phyloP scores from a whole-genome alignment of 1,140 invertebrate species.

The Caenorhabditis briggsae region DNA sequence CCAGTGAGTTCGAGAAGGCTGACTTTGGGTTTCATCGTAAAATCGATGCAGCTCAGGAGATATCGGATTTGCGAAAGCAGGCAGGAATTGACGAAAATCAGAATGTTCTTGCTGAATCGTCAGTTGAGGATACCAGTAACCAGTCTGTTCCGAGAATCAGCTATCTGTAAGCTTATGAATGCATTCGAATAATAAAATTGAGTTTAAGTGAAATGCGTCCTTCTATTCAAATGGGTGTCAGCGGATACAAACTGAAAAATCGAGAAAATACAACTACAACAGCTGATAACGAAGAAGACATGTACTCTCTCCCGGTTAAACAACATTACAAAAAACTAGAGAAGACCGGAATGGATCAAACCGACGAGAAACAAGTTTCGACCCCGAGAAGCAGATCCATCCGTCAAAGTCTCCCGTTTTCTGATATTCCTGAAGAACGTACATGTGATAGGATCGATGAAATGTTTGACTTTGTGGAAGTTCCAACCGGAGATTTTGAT shows the following conservation, averaged over 20 bases:
- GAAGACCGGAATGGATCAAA: background rate
- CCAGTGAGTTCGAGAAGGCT: conserved; percentile 16
- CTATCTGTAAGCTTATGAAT: conserved; percentile 15
- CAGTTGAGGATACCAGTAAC: background rate
- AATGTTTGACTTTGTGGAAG: conserved; percentile 49
- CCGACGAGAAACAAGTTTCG: background rate
- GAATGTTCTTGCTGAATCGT: background rate
- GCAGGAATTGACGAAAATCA: conserved; percentile 8
- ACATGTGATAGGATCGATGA: conserved; percentile 47
- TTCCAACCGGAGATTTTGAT: conserved; percentile 26
- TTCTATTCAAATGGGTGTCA: conserved; percentile 28
- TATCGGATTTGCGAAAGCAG: background rate
- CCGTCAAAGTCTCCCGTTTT: conserved; percentile 30
- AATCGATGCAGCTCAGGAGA: background rate
- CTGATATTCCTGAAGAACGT: conserved; percentile 42
- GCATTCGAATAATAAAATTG: background rate
- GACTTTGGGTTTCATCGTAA: conserved; percentile 44
- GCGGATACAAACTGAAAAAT: conserved; percentile 13
- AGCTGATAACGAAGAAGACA: background rate
- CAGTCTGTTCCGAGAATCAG: conserved; percentile 27
- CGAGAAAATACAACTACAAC: background rate
- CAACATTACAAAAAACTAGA: background rate
- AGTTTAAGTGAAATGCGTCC: conserved; percentile 35
- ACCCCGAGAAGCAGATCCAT: background rate
- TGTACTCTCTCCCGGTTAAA: conserved; percentile 28